A percentile compares a stretch with the other conserved stretches of the same genome.
These are phyloP conservation scores for Drosophila recens DNA, from an alignment of 2,888 invertebrate species.

Conservation along the genomic window DNA sequence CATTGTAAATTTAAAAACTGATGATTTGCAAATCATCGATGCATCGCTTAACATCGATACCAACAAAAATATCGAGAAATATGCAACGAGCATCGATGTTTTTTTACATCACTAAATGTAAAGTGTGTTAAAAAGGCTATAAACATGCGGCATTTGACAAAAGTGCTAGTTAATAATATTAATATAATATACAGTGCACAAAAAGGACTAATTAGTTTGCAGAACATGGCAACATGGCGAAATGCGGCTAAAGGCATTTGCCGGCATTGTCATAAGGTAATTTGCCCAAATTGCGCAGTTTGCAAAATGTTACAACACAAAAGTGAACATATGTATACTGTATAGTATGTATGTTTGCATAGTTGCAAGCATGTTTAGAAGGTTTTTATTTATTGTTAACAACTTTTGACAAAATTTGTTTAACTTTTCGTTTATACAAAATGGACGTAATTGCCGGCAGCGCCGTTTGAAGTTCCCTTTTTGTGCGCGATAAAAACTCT, in stretches of 20 bases:
- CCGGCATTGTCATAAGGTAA: conserved; percentile 12
- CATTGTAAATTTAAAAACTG: too few relatives aligned
- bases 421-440: conserved; percentile 29
- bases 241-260: conserved; percentile 17
- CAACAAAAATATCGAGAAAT: too few relatives aligned
- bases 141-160: too few relatives aligned
- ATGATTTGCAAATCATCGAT: too few relatives aligned
- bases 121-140: too few relatives aligned
- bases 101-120: too few relatives aligned
- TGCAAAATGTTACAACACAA: conserved; percentile 24
- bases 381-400: conserved; percentile 48
- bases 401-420: conserved; percentile 24
- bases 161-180: neutral
- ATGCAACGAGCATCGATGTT: too few relatives aligned
- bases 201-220: conserved; percentile 19
- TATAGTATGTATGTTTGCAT: conserved; percentile 1
- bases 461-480: conserved; percentile 25
- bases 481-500: conserved; percentile 24
- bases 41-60: too few relatives aligned
- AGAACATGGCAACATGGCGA: too few relatives aligned
- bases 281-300: conserved; percentile 21
- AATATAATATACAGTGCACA: neutral
- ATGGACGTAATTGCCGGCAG: conserved; percentile 23
- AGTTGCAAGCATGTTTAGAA: conserved; percentile 18
- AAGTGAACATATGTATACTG: conserved; percentile 15